Conservation (phyloP, 2,113 vertebrate genomes). For the Pongo abelii region DNA sequence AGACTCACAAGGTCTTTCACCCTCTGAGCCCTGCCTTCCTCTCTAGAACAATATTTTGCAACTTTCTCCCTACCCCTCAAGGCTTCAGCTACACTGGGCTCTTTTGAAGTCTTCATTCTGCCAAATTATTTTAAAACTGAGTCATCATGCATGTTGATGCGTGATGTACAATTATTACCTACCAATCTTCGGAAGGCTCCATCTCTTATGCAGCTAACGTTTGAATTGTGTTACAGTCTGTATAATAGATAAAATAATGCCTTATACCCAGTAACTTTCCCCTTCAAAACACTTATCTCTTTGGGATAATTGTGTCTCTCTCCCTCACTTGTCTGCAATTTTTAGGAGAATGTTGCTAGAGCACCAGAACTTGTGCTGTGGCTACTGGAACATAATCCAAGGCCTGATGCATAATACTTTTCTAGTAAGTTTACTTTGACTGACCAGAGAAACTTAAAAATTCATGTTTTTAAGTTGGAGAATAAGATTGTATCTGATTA, state of each 20-base stretch:
- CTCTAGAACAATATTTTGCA: not conserved
- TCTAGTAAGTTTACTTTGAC: not conserved
- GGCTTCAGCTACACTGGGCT: not conserved
- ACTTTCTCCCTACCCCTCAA: not conserved
- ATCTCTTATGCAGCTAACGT: not conserved
- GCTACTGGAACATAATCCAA: not conserved
- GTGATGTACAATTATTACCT: too few relatives aligned
- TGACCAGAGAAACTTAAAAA: not conserved
- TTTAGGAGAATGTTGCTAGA: not conserved
- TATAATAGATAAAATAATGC: not conserved
- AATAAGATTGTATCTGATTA: not conserved
- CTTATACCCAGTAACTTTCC: not conserved
- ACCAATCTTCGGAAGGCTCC: not conserved
- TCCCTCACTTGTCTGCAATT: not conserved
- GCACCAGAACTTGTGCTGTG: not conserved
- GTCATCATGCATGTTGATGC: not conserved
- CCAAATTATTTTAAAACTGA: not conserved
- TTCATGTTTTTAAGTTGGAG: not conserved
- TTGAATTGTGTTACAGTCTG: not conserved
- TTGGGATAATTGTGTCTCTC: not conserved
- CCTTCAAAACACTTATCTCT: not conserved
- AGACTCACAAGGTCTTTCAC: not conserved
- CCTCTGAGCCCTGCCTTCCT: not conserved
- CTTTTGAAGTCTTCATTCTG: not conserved
- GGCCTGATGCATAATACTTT: not conserved